Evolutionary conservation across 1,140 invertebrate species (phyloP).

Genomic region (Lepidurus apus): DNA sequence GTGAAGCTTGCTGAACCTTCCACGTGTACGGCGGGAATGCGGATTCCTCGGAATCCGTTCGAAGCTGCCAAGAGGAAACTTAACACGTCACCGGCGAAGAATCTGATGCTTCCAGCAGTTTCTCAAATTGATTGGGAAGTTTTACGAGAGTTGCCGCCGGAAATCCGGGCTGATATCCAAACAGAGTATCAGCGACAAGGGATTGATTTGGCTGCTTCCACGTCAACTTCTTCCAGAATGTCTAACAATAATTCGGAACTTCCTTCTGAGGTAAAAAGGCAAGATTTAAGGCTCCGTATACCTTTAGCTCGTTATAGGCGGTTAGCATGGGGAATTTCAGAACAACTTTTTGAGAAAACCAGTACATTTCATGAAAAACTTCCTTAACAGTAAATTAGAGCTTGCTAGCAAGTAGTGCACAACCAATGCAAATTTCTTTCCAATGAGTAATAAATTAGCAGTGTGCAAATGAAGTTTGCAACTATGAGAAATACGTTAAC

Average conservation of each 20-base stretch:
- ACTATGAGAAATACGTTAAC: too few relatives aligned
- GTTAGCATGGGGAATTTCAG: too few relatives aligned
- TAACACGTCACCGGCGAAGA: neutral
- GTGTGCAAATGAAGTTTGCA: too few relatives aligned
- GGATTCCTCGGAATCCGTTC: neutral
- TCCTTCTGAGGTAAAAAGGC: neutral
- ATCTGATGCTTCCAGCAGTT: neutral
- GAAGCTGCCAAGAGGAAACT: neutral
- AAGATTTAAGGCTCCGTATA: neutral
- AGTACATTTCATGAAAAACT: too few relatives aligned
- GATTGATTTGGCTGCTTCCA: neutral
- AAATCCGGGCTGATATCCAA: neutral
- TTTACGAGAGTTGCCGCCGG: neutral
- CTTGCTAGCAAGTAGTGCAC: too few relatives aligned
- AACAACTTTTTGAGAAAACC: too few relatives aligned
- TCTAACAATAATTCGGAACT: neutral
- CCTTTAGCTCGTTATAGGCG: too few relatives aligned
- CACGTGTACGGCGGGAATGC: neutral
- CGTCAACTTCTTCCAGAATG: neutral
- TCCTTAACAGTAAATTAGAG: too few relatives aligned
- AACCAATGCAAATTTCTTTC: too few relatives aligned
- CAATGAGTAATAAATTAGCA: too few relatives aligned
- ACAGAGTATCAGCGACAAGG: neutral
- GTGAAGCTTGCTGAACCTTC: slow-evolving; percentile 20
- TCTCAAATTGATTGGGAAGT: neutral